Base-by-base conservation (phyloP, 2,797 vertebrate species). In the Heteromormyrus szaboi region DNA sequence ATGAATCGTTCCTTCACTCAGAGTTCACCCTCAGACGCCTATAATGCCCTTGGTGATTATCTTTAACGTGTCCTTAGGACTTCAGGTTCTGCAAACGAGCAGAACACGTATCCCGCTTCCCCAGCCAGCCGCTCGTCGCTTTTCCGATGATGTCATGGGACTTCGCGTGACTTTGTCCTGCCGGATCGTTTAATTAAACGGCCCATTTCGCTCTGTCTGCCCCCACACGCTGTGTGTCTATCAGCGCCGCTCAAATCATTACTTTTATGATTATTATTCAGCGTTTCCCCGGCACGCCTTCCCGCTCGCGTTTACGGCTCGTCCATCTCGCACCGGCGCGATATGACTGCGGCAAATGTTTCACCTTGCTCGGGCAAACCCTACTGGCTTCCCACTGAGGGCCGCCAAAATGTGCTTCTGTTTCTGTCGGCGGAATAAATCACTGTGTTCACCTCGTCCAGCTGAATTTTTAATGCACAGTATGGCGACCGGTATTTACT, bases 181-280 rank as follows among this genome's bases (percentile, higher is more conserved):
- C n/a, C 14, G 22, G 79, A 19, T 50, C 37, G 22, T 88, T 83
- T 62, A 46, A 65, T 85, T 62, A 84, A 84, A 62, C 41, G 88
- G 9, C 79, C 88, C 65, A 56, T 85, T 88, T 65, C 76, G 25
- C 88, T 56, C 37, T 85, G 53, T 62, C n/a, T 25, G 53, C 41
- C 44, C 44, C 2, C 44, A 54, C 51, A 79, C n/a, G 41, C 72
- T 33, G 37, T 25, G 53, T 44, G 54, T 41, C 88, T 62, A 44
- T 85, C 11, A 84, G 51, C 76, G 56, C 50, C 33, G 2, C 76
- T 84, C 29, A 84, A 46, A 81, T 84, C 88, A 88, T 83, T 44
- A 14, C 72, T 56, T 81, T 59, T 59, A 87, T 65, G 86, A 65
- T 56, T 56, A 41, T 56, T 56, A 56, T 81, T 83, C 72, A 65